phyloP scores from a whole-genome alignment of 2,888 invertebrate species.

The Pediacus dermestoides region DNA sequence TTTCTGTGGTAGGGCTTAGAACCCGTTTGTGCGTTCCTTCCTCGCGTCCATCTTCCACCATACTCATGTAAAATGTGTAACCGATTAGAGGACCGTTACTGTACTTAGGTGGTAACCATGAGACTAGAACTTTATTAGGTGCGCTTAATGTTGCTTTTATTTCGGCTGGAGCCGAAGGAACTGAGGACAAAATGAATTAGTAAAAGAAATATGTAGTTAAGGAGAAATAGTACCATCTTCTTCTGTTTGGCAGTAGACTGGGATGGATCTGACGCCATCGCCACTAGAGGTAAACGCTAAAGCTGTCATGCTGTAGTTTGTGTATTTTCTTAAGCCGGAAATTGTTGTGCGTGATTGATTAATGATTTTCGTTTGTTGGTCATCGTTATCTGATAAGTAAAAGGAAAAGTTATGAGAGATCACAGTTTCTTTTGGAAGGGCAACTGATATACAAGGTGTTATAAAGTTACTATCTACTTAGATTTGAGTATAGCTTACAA shows the following conservation, averaged over 20 bases:
- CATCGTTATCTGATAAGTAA: constrained; percentile 62
- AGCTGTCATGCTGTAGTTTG: constrained; percentile 89
- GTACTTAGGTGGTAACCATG: constrained; percentile 83
- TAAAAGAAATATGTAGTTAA: constrained; percentile 12
- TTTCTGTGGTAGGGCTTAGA: constrained; percentile 65
- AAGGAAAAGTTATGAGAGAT: no score
- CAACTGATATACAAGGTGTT: no score
- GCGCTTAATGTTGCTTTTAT: constrained; percentile 88
- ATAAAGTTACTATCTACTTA: no score
- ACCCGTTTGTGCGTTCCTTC: constrained; percentile 75
- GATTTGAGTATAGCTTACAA: no score
- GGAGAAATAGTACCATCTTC: constrained; percentile 73
- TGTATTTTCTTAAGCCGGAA: constrained; percentile 76
- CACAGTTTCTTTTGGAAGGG: no score
- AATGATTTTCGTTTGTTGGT: constrained; percentile 73
- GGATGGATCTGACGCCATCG: constrained; percentile 80
- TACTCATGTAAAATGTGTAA: constrained; percentile 80
- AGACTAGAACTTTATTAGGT: constrained; percentile 78
- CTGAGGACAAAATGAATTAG: constrained; percentile 53
- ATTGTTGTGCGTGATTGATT: constrained; percentile 66
- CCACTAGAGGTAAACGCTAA: constrained; percentile 86
- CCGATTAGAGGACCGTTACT: constrained; percentile 82
- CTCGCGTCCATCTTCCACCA: constrained; percentile 73
- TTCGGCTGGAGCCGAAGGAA: constrained; percentile 84
- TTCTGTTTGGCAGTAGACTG: constrained; percentile 82